A percentile compares a stretch with the other conserved stretches of the same genome.
Evolutionary conservation across 2,113 vertebrate genomes (phyloP).

Genomic region (Neotoma lepida): DNA sequence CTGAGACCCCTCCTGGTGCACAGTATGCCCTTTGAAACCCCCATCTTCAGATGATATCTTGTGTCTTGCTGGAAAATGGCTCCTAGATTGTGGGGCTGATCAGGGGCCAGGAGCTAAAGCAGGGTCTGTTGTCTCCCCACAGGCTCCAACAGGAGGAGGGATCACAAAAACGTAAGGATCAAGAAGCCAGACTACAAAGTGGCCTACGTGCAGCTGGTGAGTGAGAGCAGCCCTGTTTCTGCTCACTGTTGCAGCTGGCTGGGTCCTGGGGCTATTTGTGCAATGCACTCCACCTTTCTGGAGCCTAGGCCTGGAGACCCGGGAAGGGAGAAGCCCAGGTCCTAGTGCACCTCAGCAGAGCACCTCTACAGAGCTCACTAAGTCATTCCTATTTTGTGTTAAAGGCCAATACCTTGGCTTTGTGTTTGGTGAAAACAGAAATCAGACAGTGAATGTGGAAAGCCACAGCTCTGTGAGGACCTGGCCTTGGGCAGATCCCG

Average conservation of each 20-base stretch:
- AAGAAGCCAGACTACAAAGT: constrained; percentile 97
- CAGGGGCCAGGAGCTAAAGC: not conserved
- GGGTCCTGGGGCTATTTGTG: not conserved
- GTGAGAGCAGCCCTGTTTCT: constrained; percentile 62
- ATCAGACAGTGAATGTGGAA: not conserved
- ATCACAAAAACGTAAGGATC: constrained; percentile 91
- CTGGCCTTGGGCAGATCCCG: not conserved
- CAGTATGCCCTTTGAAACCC: too few relatives aligned
- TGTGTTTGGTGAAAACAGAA: not conserved
- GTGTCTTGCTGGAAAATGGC: not conserved
- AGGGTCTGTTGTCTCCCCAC: not conserved
- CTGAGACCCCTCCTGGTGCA: not conserved
- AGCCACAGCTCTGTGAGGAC: not conserved
- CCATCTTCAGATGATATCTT: not conserved
- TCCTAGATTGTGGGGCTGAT: not conserved
- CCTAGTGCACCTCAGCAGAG: not conserved
- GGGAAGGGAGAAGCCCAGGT: not conserved
- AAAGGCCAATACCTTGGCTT: not conserved
- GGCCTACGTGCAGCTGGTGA: constrained; percentile 97
- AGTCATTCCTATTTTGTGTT: not conserved
- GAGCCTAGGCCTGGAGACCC: not conserved
- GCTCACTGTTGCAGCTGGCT: not conserved
- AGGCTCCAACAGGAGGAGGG: constrained; percentile 92
- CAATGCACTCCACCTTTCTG: not conserved
- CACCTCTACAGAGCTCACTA: not conserved